Base-by-base conservation (phyloP, 2,797 vertebrate genomes). In the Notolepis coatsorum region DNA sequence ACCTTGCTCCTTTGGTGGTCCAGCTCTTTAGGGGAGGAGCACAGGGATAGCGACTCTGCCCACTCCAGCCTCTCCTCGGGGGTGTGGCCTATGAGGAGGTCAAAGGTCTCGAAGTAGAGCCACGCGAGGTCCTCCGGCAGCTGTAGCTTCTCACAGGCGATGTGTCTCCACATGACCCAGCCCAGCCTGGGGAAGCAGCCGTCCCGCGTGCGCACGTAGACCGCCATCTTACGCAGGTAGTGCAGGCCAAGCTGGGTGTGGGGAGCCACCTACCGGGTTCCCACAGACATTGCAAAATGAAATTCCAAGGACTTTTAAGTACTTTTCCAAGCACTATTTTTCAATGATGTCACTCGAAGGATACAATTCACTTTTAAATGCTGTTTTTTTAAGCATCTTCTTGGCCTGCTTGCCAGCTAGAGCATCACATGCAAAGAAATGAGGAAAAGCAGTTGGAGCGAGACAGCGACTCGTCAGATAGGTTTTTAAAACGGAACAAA, bases 131-230 rank as follows among this genome's bases (percentile, higher is more conserved):
- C 95, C 58, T 94, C 93, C 13, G 88, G 76, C 41, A 99, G 84
- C 89, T 97, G 97, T 33, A 99, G 90, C 88, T 99, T 99, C 7
- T 96, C 96, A 38, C 97, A 98, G 7, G 97, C 97, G 7, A 99
- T 97, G 60, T 94, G 96, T 46, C 93, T 91, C 98, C 97, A 99
- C 72, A 93, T 90, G 18, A 91, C 77, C 97, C 97, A 99, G 69
- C 81, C 75, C 49, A 99, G 73, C 6, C 79, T 60, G 0, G 97
- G 97, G 83, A 95, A 98, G 73, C 93, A 96, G 56, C 94, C 93
- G 0, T 96, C 94, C 30, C 95, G 92, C 0, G 89, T 91, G 5
- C 92, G 91, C 18, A 96, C 94, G 0, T 99, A 99, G 0, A 64
- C 73, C 1, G 93, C 92, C 92, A 97, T 95, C 89, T 98, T 98